phyloP scores from a whole-genome alignment of 2,797 vertebrate species.

The Myripristis jacobus region DNA sequence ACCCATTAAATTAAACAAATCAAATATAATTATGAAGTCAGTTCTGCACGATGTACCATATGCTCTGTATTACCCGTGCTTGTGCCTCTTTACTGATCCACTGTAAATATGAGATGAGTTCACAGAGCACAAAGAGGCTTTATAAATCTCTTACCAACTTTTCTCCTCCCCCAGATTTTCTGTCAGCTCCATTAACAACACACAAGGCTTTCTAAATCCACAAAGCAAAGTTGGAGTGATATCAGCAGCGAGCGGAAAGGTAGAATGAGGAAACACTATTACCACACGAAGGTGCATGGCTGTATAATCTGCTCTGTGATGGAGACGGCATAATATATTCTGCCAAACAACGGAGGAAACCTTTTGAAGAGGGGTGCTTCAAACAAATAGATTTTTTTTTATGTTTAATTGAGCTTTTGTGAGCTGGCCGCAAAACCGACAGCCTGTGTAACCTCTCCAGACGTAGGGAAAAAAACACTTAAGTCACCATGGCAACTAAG shows the following conservation, averaged over 20 bases:
- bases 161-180: background rate
- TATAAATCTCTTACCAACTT: conserved; percentile 1
- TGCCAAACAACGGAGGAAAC: conserved; percentile 38
- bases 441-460: conserved; percentile 42
- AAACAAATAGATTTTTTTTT: conserved; percentile 28
- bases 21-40: conserved; percentile 23
- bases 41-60: background rate
- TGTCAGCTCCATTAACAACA: background rate
- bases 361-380: conserved; percentile 54
- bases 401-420: conserved; percentile 53
- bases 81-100: background rate
- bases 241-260: conserved; percentile 24
- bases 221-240: conserved; percentile 4
- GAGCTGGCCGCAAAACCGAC: background rate
- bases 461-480: conserved; percentile 67
- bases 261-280: background rate
- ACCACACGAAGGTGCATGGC: background rate
- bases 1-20: background rate
- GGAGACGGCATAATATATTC: conserved; percentile 45
- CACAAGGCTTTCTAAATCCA: conserved; percentile 6
- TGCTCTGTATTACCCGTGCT: background rate
- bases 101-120: conserved; percentile 5
- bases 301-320: conserved; percentile 52
- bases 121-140: background rate
- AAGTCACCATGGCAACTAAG: conserved; percentile 66